A percentile compares a stretch with the other conserved stretches of the same genome.
Conservation (phyloP, 2,888 invertebrate species). For the Diloba caeruleocephala region DNA sequence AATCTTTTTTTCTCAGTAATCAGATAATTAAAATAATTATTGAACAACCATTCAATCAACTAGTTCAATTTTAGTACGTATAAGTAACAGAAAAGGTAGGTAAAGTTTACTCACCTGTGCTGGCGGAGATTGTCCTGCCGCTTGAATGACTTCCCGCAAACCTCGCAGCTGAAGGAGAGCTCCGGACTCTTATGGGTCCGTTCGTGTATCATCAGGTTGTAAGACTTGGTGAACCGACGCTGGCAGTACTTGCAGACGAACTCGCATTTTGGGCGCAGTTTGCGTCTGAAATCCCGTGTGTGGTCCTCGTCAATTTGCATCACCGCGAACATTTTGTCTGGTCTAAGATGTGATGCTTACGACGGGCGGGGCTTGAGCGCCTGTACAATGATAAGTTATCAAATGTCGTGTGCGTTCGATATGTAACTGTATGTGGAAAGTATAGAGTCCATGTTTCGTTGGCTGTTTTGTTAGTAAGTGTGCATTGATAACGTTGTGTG, state of each 20-base stretch:
- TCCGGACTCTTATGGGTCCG: slow-evolving; percentile 99
- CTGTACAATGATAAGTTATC: slow-evolving; percentile 83
- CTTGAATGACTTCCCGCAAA: slow-evolving; percentile 99
- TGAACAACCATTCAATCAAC: background rate
- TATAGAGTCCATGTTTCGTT: slow-evolving; percentile 56
- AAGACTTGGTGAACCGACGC: slow-evolving; percentile 99
- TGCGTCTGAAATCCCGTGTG: slow-evolving; percentile 95
- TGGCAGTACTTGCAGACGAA: slow-evolving; percentile 99
- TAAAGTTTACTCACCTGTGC: slow-evolving; percentile 93
- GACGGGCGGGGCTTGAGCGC: slow-evolving; percentile 87
- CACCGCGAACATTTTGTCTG: slow-evolving; percentile 95
- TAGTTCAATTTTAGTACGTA: background rate
- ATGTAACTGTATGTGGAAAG: slow-evolving; percentile 61
- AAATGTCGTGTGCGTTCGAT: slow-evolving; percentile 72
- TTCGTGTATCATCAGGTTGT: slow-evolving; percentile 99
- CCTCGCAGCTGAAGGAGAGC: slow-evolving; percentile 98
- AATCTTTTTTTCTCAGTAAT: no score
- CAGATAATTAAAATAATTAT: no score
- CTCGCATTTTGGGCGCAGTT: slow-evolving; percentile 98
- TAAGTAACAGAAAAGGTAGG: background rate
- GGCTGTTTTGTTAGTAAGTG: slow-evolving; percentile 55
- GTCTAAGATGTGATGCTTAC: slow-evolving; percentile 84
- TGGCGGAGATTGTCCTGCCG: slow-evolving; percentile 98
- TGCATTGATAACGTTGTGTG: slow-evolving; percentile 58
- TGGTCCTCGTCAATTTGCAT: slow-evolving; percentile 97